phyloP scores from a whole-genome alignment of 2,888 invertebrate species.

The Uropetala carovei region DNA sequence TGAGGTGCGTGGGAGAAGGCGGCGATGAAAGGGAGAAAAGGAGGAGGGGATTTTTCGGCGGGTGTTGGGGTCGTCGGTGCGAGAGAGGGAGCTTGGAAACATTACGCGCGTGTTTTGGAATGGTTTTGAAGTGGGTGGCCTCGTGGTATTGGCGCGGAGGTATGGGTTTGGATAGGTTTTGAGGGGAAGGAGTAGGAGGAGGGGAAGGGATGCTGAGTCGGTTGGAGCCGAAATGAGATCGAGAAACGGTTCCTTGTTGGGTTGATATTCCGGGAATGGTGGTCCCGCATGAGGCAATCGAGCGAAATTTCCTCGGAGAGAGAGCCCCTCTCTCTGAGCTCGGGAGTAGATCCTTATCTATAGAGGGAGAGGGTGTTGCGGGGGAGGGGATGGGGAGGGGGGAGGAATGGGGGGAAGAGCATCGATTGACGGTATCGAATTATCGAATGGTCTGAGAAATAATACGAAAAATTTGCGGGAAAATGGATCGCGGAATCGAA shows the following conservation, averaged over 20 bases:
- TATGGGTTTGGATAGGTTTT: too few relatives aligned
- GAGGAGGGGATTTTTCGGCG: not conserved
- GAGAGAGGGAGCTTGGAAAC: not conserved
- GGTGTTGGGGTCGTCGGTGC: not conserved
- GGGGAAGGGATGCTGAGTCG: too few relatives aligned
- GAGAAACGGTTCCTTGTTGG: conserved; percentile 39
- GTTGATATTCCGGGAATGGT: conserved; percentile 8
- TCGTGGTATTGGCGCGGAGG: too few relatives aligned
- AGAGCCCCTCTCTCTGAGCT: not conserved
- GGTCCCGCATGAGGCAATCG: not conserved
- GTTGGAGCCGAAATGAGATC: not conserved
- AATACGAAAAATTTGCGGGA: too few relatives aligned
- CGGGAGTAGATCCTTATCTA: too few relatives aligned
- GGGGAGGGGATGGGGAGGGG: too few relatives aligned
- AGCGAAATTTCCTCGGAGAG: conserved; percentile 50
- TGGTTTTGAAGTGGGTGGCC: not conserved
- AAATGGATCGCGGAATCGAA: too few relatives aligned
- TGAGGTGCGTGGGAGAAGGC: conserved; percentile 3
- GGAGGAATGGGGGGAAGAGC: too few relatives aligned
- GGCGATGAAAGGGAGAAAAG: not conserved
- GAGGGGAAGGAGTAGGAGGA: too few relatives aligned
- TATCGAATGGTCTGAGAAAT: too few relatives aligned
- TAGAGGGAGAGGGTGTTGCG: too few relatives aligned
- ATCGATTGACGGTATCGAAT: too few relatives aligned
- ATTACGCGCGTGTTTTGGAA: not conserved